Base-by-base conservation (phyloP, 2,888 invertebrate species). In the Entomobrya multifasciata region DNA sequence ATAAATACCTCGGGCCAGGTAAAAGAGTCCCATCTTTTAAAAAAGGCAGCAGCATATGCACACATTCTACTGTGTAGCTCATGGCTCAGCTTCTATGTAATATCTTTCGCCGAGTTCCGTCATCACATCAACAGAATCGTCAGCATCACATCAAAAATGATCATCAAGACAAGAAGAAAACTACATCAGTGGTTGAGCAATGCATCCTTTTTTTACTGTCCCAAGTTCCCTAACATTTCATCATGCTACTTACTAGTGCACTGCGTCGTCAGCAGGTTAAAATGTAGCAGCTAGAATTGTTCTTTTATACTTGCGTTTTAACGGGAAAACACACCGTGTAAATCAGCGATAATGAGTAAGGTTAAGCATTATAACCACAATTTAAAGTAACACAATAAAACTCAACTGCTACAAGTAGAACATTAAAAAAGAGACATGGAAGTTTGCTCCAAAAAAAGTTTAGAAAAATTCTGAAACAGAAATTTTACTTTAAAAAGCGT, bases 1-100 rank as follows among this genome's bases (percentile, higher is more conserved):
- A 88, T 88, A 90, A 88, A 89, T 88, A 90, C 88, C 89, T 86
- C 74, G 49, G 90, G 89, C 88, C 80, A 88, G 72, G 11, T 6
- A 20, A 8, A 84, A 27, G 25, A 88, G 88, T 83, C 84, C 65
- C 86, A 88, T 79, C 76, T 65, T n/a, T n/a, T n/a, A 82, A 88
- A 55, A 65, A 36, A n/a, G n/a, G n/a, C n/a, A n/a, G n/a, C n/a
- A n/a, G n/a, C n/a, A n/a, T n/a, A n/a, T n/a, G n/a, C n/a, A 62
- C n/a, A 30, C 3, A 27, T 62, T 47, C 15, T 47, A 49, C 49
- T 52, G 49, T 10, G 52, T 41, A 25, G 11, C 55, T 30, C 11
- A 49, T 55, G 52, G n/a, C n/a, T n/a, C 27, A 55, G 67, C 15
- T 67, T 13, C 47, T 74, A 11, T 8, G 36, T 8, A 4, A 36